Base-by-base conservation (phyloP, 2,888 invertebrate genomes). In the Azorinus chamasolen region DNA sequence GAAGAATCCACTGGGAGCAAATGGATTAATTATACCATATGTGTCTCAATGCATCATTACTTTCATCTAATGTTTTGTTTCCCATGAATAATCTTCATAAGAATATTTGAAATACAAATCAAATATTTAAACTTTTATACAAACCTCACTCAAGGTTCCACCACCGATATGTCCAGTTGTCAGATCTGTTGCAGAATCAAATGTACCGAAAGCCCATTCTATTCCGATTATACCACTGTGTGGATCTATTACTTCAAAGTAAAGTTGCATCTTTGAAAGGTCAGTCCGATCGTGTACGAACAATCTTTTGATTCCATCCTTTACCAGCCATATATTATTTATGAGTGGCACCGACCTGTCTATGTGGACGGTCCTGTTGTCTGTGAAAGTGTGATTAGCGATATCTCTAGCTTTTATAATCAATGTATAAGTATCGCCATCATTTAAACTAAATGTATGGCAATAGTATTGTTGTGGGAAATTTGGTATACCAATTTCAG, bases 221-320 rank as follows among this genome's bases (percentile, higher is more conserved):
- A 84, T 68, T 8, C 58, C 51, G 16, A 41, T 43, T 10, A 87
- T 57, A 18, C 87, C 86, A 62, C 87, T 86, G 66, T 87, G 85
- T 14, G 65, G 61, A 65, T 87, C 87, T 22, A 72, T 41, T 0
- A 78, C 81, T 8, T 83, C 70, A 48, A 86, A 83, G 10, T 73
- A 41, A 12, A 87, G 46, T n/a, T 51, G 24, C 81, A 86, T 79
- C 8, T 65, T 64, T 14, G 83, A 79, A n/a, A 87, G 74, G 48
- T 87, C 87, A 10, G 62, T 80, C 8, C 62, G 57, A 24, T 79
- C 66, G 53, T 87, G 85, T 10, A 84, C 84, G 58, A 66, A 82
- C 37, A 74, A 22, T 0, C 41, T 57, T 39, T 76, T 63, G 10
- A 78, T 59, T 27, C 68, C 83, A 12, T 77, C 71, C 16, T 76